These are phyloP conservation scores for Tautogolabrus adspersus DNA, from an alignment of 2,113 vertebrate genomes.

Conservation along the genomic window DNA sequence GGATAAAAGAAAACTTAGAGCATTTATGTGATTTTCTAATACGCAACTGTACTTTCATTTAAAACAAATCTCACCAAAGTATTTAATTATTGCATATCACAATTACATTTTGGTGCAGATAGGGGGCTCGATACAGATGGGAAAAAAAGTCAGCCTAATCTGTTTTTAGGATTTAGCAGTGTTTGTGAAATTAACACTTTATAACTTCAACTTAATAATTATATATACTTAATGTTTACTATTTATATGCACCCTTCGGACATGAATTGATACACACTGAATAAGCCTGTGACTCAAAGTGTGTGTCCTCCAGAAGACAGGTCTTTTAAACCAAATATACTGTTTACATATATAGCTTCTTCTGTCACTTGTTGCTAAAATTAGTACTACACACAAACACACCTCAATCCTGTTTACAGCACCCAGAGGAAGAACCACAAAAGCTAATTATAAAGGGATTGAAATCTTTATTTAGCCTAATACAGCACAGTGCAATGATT, in stretches of 20 bases:
- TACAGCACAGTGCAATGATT: constrained; percentile 74
- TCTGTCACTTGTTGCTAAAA: constrained; percentile 22
- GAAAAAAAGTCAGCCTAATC: too few species aligned
- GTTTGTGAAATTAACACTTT: too few species aligned
- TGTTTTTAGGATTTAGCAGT: too few species aligned
- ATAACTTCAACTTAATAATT: too few species aligned
- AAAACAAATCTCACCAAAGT: background rate
- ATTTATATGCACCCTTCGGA: too few species aligned
- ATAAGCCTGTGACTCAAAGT: background rate
- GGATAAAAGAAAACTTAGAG: too few species aligned
- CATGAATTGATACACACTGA: background rate
- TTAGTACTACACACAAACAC: constrained; percentile 42
- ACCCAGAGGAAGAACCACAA: constrained; percentile 62
- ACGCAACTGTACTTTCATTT: background rate
- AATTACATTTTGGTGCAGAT: too few species aligned
- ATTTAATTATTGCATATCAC: too few species aligned
- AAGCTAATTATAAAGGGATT: constrained; percentile 83
- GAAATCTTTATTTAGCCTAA: constrained; percentile 85
- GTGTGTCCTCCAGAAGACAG: background rate
- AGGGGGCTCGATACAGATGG: too few species aligned
- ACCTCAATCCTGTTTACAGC: constrained; percentile 59
- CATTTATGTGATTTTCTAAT: background rate
- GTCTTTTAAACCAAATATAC: background rate
- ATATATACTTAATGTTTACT: too few species aligned
- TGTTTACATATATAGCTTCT: background rate